Conservation (phyloP, 1,140 invertebrate species). For the Ceratoteleas bidentatus region DNA sequence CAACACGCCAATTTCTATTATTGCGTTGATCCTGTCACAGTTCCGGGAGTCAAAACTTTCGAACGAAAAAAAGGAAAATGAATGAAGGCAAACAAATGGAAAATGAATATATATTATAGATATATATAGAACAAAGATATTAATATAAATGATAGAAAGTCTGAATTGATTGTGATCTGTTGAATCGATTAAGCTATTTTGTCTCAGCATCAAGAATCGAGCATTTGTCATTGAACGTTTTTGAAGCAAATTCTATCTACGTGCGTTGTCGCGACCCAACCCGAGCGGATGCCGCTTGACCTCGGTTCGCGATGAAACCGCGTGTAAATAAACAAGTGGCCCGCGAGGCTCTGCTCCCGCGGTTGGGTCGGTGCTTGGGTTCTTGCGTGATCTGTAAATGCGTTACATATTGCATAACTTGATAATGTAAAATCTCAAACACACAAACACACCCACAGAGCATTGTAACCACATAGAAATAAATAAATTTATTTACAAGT, state of each 20-base stretch:
- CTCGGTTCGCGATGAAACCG: slow-evolving; percentile 27
- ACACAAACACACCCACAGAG: slow-evolving; percentile 67
- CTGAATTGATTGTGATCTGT: too few species aligned
- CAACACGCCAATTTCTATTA: slow-evolving; percentile 25
- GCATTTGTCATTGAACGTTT: slow-evolving; percentile 39
- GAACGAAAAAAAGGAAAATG: too few species aligned
- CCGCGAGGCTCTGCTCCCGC: slow-evolving; percentile 27
- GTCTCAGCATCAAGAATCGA: slow-evolving; percentile 42
- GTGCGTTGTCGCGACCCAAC: slow-evolving; percentile 16
- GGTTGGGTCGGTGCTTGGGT: slow-evolving; percentile 24
- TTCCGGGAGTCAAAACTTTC: too few species aligned
- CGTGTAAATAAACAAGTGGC: slow-evolving; percentile 54
- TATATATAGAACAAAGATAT: too few species aligned
- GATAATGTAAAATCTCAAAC: slow-evolving; percentile 72
- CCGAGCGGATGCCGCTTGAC: slow-evolving; percentile 36
- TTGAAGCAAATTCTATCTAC: slow-evolving; percentile 39
- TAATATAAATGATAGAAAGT: too few species aligned
- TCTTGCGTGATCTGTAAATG: slow-evolving; percentile 50
- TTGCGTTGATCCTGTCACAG: slow-evolving; percentile 24
- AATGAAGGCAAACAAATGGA: too few species aligned
- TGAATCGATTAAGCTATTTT: too few species aligned
- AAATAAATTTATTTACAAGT: slow-evolving; percentile 75
- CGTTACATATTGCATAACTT: slow-evolving; percentile 63
- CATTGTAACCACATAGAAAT: slow-evolving; percentile 72
- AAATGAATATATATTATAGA: too few species aligned